Base-by-base conservation (phyloP, 2,888 invertebrate genomes). In the Polydrusus pterygomalis region DNA sequence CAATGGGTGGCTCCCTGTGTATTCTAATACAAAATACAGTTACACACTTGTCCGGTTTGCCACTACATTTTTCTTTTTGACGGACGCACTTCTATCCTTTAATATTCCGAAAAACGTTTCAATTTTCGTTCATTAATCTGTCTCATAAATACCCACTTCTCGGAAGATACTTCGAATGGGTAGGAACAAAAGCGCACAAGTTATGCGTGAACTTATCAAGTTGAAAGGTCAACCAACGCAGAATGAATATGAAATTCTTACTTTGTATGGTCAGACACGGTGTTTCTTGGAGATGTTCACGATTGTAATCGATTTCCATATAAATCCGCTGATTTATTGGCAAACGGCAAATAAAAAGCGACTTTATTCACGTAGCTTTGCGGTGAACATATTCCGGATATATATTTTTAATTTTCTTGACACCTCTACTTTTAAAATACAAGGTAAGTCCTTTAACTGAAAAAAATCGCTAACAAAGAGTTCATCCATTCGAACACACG, bases 301-400 rank as follows among this genome's bases (percentile, higher is more conserved):
- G 74, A 74, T 69, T 40, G 69, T 63, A 74, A 74, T 69, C 74
- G 69, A 74, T 69, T 74, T 69, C 74, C 74, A 74, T 74, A 74
- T 67, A 74, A 62, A 38, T 74, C 40, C 9, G 30, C 34, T 74
- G 74, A 74, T 74, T 69, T 74, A 74, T 56, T 13, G 18, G 5
- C 43, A n/a, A 15, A 38, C 20, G 40, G n/a, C 34, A 17, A 45
- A 30, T 18, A 63, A 51, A 45, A 30, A 38, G 30, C 8, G 17
- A 47, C 9, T 47, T 47, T 47, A 47, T 47, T 1, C 17, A 7
- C 15, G 15, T 15, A 1, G 17, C 17, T 17, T 47, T 17, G 8
- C 17, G 17, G 17, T 47, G 17, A 47, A 17, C 47, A 10, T 54
- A 25, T 25, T 25, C 25, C 25, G 25, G 25, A 25, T 5, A 25